Base-by-base conservation (phyloP, 2,797 vertebrate species). In the Danio albolineatus region DNA sequence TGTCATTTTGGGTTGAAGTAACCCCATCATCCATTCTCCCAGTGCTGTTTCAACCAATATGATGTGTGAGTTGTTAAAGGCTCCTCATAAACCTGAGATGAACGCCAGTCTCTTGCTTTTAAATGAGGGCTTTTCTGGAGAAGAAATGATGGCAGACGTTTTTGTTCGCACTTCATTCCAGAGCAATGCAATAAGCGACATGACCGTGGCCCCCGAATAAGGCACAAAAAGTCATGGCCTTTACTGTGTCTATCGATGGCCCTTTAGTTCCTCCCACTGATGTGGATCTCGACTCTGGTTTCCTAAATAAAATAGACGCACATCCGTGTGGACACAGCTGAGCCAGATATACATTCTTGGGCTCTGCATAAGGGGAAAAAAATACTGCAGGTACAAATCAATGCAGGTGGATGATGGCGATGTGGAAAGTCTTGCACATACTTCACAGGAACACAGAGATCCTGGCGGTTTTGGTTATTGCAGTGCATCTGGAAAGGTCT, bases 161-260 rank as follows among this genome's bases (percentile, higher is more conserved):
- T 28, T 88, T 69, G 87, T 90, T 88, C 85, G 77, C 88, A 89
- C 89, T 83, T 93, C 88, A 88, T 93, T 91, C 87, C 87, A 87
- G 71, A 89, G 80, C 85, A 74, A 85, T 89, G 88, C 85, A 91
- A 87, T 91, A 88, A 87, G 88, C 87, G 84, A 89, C 80, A 86
- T 82, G 73, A 86, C 78, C 82, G 62, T 85, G 77, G 81, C 76
- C 76, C 76, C 86, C 51, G 88, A 86, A 64, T 9, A 36, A 84
- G 5, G 53, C 28, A 51, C 44, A 70, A 38, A 71, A 53, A 72
- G 76, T 70, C 65, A 49, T 8, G 19, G 7, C 41, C 57, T 57
- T 76, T 43, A 76, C 19, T 4, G 0, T 82, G 60, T 61, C 54
- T 76, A 53, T 51, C 59, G 84, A 66, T 80, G 83, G 28, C 41